Conservation (phyloP, 2,888 invertebrate genomes). For the Diaprepes abbreviatus region DNA sequence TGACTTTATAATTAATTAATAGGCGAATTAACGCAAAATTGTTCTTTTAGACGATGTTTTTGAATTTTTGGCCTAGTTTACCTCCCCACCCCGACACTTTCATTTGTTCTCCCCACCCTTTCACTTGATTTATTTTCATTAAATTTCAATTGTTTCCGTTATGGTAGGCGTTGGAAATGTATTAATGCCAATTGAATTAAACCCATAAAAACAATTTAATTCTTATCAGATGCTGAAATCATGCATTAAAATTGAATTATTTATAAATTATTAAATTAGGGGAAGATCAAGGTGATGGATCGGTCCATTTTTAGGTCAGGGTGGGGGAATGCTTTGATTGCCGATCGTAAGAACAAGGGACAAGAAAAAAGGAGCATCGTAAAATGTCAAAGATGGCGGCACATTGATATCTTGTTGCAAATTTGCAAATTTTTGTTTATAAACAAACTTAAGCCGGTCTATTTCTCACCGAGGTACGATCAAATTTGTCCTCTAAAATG, state of each 20-base stretch:
- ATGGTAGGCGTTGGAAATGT: conserved; percentile 47
- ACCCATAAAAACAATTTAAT: conserved; percentile 26
- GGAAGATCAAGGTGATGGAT: conserved; percentile 55
- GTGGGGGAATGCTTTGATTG: conserved; percentile 53
- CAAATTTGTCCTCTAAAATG: conserved; percentile 18
- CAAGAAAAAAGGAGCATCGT: conserved; percentile 63
- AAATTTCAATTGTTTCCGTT: conserved; percentile 33
- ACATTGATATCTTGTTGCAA: conserved; percentile 65
- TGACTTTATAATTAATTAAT: conserved; percentile 46
- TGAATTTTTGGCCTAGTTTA: conserved; percentile 59
- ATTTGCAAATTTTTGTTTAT: conserved; percentile 66
- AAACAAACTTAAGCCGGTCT: conserved; percentile 57
- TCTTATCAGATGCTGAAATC: conserved; percentile 4
- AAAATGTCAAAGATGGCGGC: conserved; percentile 65
- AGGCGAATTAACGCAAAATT: conserved; percentile 47
- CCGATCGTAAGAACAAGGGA: conserved; percentile 56
- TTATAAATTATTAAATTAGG: conserved; percentile 37
- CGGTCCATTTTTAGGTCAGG: conserved; percentile 62
- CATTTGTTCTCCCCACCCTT: conserved; percentile 58
- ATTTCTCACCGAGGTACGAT: neutral
- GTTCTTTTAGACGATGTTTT: conserved; percentile 59
- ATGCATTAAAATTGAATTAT: conserved; percentile 14
- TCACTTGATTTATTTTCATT: conserved; percentile 52
- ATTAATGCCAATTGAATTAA: conserved; percentile 32
- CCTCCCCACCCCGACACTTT: conserved; percentile 59